Conservation (phyloP, 1,140 invertebrate genomes). For the Ooceraea biroi region DNA sequence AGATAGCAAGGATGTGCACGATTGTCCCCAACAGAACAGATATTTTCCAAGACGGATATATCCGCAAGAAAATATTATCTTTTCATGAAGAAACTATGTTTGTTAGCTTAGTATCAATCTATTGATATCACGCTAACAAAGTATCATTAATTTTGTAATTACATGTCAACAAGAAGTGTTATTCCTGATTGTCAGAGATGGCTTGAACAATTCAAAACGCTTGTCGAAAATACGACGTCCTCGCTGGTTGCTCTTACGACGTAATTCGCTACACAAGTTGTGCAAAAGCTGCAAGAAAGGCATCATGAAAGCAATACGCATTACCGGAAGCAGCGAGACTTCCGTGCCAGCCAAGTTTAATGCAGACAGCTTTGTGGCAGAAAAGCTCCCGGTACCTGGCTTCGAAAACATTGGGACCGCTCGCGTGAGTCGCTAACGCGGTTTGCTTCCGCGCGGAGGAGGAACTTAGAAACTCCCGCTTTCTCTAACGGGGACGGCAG, state of each 20-base stretch:
- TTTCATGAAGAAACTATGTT: no score
- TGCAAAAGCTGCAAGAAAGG: background rate
- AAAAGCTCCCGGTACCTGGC: slow-evolving; percentile 11
- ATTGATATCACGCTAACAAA: no score
- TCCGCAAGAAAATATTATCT: background rate
- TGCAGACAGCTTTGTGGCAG: slow-evolving; percentile 18
- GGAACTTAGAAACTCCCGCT: slow-evolving; percentile 47
- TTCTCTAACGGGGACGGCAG: slow-evolving; percentile 30
- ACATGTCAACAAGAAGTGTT: no score
- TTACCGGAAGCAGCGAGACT: slow-evolving; percentile 42
- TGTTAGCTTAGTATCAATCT: no score
- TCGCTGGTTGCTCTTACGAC: background rate
- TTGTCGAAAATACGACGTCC: background rate
- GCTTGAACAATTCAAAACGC: background rate
- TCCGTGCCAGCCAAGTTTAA: slow-evolving; percentile 48
- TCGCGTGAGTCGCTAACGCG: slow-evolving; percentile 46
- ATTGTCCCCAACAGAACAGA: background rate
- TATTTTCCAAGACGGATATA: background rate
- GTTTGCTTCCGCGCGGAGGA: slow-evolving; percentile 8
- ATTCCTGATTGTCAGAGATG: background rate
- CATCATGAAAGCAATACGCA: background rate
- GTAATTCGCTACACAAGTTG: slow-evolving; percentile 12
- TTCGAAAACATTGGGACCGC: slow-evolving; percentile 51
- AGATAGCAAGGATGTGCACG: background rate
- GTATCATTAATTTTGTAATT: no score